A percentile compares a stretch with the other conserved stretches of the same genome.
Conservation (phyloP, 1,140 invertebrate species). For the Drosophila subobscura region DNA sequence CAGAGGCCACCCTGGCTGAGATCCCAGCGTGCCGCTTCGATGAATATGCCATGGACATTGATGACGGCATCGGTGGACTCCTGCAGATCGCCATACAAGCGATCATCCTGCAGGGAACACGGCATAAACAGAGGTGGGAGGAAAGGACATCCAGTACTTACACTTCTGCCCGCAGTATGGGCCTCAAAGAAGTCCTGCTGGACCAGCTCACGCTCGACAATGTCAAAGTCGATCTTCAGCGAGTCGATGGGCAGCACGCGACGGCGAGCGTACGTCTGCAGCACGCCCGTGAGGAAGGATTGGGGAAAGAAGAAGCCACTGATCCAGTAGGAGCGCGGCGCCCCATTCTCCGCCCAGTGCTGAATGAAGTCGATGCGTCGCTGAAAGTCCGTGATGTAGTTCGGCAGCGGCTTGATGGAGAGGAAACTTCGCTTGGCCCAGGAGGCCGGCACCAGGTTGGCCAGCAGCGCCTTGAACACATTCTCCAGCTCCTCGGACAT, state of each 20-base stretch:
- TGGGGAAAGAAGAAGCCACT: constrained; percentile 96
- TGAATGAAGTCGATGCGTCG: constrained; percentile 91
- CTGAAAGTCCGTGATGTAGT: constrained; percentile 92
- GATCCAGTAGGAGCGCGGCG: constrained; percentile 93
- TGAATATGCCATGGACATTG: constrained; percentile 92
- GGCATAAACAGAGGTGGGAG: background rate
- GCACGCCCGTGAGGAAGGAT: constrained; percentile 93
- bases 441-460: constrained; percentile 91
- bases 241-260: constrained; percentile 93
- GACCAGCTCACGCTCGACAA: constrained; percentile 85
- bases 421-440: constrained; percentile 94
- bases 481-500: constrained; percentile 94
- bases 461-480: constrained; percentile 90
- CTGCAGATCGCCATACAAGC: constrained; percentile 85
- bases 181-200: constrained; percentile 87
- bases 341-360: constrained; percentile 88
- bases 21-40: constrained; percentile 94
- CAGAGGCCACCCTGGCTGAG: constrained; percentile 86
- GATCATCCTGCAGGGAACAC: constrained; percentile 37
- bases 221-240: constrained; percentile 90
- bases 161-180: constrained; percentile 79
- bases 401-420: constrained; percentile 92
- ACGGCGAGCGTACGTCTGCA: constrained; percentile 93
- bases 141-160: constrained; percentile 28
- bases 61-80: constrained; percentile 89